Percentiles rank a stretch among this genome's conserved stretches.
Evolutionary conservation across 2,888 invertebrate species (phyloP).

Genomic region (Blomia tropicalis): DNA sequence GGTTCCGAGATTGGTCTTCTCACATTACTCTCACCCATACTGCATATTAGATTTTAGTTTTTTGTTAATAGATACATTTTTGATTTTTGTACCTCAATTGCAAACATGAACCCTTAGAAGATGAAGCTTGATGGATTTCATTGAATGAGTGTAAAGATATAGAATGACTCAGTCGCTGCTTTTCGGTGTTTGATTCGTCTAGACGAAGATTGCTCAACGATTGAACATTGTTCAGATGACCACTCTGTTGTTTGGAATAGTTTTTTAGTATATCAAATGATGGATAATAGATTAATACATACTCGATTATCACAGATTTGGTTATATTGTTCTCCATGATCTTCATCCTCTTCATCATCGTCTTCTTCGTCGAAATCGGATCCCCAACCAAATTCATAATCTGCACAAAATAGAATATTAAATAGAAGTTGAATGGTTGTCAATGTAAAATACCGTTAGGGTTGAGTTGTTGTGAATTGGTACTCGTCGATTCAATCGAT

Average conservation of each 20-base stretch:
- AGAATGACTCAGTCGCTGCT: neutral
- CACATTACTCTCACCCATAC: too few species aligned
- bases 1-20: conserved; percentile 29
- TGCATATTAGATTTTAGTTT: too few species aligned
- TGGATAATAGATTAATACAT: neutral
- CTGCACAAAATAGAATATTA: conserved; percentile 6
- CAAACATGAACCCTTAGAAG: neutral
- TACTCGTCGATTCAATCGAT: conserved; percentile 14
- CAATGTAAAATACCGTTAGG: conserved; percentile 8
- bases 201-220: neutral
- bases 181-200: neutral
- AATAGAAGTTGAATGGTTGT: neutral
- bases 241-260: neutral
- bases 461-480: neutral
- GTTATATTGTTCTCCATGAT: neutral
- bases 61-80: too few species aligned
- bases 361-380: conserved; percentile 29
- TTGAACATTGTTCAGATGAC: neutral
- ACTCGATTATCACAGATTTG: neutral
- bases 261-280: neutral
- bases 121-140: neutral
- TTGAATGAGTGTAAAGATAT: neutral
- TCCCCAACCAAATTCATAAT: conserved; percentile 29
- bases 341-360: conserved; percentile 27
- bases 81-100: conserved; percentile 3